Base-by-base conservation (phyloP, 2,888 invertebrate species). In the Girardia tigrina region DNA sequence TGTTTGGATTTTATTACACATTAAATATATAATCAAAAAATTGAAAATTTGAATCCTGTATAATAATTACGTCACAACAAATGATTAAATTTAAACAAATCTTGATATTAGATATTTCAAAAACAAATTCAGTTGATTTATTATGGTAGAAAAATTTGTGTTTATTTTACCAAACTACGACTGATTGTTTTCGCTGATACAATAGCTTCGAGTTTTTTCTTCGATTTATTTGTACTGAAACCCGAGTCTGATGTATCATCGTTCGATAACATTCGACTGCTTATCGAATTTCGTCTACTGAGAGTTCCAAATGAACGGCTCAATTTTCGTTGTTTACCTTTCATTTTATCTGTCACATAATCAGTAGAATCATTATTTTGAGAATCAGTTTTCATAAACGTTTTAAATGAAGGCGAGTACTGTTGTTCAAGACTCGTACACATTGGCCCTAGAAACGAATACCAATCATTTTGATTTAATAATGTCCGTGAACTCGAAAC, bases 351-450 rank as follows among this genome's bases (percentile, higher is more conserved):
- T 20, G 20, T 56, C 4, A 56, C n/a, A 4, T n/a, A 56, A 56
- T 56, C 56, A 8, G 23, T 23, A 12, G 2, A n/a, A 56, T 56
- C 56, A 56, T 12, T 56, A n/a, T 56, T 56, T 16, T n/a, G 4
- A 2, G 56, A 8, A 2, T 56, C 56, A 16, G 56, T 20, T 56
- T 56, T 56, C n/a, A 23, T 4, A n/a, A 56, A 56, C 4, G 6
- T 56, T n/a, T 56, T 56, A 16, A 12, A 56, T 2, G 56, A 56
- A 20, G 56, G n/a, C n/a, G 56, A 56, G 4, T 56, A 16, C 56
- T 56, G 56, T 16, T 56, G 56, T 56, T 56, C 56, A 56, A 56
- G 56, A 56, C 56, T 56, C n/a, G n/a, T 56, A n/a, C 56, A 56
- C 23, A 56, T 20, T 20, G 56, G 56, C n/a, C 56, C 56, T 6